A percentile compares a stretch with the other conserved stretches of the same genome.
phyloP scores from a whole-genome alignment of 2,888 invertebrate species.

The Lasius platythorax region DNA sequence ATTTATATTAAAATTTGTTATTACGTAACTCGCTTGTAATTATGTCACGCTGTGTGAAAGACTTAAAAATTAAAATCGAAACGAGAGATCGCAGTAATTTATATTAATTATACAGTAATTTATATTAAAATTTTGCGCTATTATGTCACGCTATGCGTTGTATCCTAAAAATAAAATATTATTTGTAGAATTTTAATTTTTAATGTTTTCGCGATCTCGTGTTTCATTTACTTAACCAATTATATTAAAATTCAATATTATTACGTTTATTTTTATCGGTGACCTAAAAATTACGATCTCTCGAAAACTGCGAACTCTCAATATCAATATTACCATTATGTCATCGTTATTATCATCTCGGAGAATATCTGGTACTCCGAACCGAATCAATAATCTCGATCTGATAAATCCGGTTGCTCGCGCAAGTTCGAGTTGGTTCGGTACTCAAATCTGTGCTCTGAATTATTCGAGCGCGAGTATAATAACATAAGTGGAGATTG shows the following conservation, averaged over 20 bases:
- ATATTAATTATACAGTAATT: slow-evolving; percentile 32
- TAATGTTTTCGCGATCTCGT: neutral
- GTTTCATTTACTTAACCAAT: neutral
- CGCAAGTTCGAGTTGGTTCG: neutral
- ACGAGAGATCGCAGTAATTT: slow-evolving; percentile 12
- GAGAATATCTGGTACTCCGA: neutral
- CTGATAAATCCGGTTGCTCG: neutral
- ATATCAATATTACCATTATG: neutral
- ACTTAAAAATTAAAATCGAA: slow-evolving; percentile 27
- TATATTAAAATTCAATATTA: slow-evolving; percentile 18
- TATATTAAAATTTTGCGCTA: slow-evolving; percentile 26
- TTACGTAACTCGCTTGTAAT: neutral
- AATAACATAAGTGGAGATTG: slow-evolving; percentile 43
- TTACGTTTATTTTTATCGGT: neutral
- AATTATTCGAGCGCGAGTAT: slow-evolving; percentile 29
- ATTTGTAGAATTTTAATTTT: slow-evolving; percentile 24
- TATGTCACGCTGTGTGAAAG: neutral
- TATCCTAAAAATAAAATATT: slow-evolving; percentile 26
- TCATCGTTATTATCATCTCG: neutral
- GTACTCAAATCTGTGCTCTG: slow-evolving; percentile 10
- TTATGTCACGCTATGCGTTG: neutral
- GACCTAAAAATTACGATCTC: slow-evolving; percentile 10
- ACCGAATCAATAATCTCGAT: neutral
- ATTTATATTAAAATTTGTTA: slow-evolving; percentile 29
- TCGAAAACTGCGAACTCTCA: neutral